Evolutionary conservation across 2,888 invertebrate genomes (phyloP).

Genomic region (Hedya salicella): DNA sequence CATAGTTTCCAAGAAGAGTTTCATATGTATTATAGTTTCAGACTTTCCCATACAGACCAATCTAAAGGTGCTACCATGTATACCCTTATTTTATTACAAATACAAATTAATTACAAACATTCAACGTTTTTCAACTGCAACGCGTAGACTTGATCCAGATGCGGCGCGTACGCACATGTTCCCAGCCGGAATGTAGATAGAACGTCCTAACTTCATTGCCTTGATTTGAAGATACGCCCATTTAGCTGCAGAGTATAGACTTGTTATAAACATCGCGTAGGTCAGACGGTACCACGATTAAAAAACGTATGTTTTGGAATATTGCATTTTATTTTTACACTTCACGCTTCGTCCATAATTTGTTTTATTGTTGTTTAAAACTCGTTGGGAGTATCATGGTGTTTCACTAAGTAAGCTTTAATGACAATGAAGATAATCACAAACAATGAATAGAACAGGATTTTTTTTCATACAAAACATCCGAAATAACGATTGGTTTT

Average conservation of each 20-base stretch:
- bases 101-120: neutral
- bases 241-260: neutral
- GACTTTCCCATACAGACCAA: too few species aligned
- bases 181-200: neutral
- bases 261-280: neutral
- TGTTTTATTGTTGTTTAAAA: neutral
- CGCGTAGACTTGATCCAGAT: neutral
- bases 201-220: neutral
- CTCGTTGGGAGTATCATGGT: neutral
- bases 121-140: too few species aligned
- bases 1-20: too few species aligned
- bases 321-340: neutral
- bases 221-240: neutral
- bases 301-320: neutral
- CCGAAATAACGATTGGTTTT: too few species aligned
- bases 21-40: too few species aligned
- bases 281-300: neutral
- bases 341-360: neutral
- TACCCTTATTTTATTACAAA: neutral
- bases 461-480: too few species aligned
- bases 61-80: too few species aligned
- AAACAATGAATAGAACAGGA: too few species aligned
- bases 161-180: neutral
- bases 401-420: too few species aligned
- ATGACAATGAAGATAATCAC: too few species aligned